These are phyloP conservation scores for Platysteira castanea DNA, from an alignment of 2,113 vertebrate species.

Conservation along the genomic window DNA sequence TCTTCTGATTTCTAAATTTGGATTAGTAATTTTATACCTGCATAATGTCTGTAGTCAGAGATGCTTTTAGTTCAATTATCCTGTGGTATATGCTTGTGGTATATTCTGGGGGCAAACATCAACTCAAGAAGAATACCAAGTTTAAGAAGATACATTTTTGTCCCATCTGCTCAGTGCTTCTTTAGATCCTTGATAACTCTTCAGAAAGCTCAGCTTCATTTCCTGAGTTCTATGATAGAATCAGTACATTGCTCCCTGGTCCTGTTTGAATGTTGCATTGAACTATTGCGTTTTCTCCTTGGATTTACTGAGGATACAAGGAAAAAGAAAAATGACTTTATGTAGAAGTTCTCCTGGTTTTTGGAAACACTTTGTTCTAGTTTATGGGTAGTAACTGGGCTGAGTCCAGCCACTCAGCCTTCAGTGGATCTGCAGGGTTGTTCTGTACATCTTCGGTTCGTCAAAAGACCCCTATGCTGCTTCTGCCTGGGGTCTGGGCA, in stretches of 20 bases:
- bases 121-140: neutral
- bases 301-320: neutral
- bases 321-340: neutral
- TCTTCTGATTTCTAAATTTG: neutral
- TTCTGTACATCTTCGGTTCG: neutral
- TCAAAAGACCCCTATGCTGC: neutral
- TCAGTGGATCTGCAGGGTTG: neutral
- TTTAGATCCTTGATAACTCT: neutral
- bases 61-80: neutral
- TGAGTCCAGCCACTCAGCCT: neutral
- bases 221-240: neutral
- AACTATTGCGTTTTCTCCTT: neutral
- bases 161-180: neutral
- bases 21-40: neutral
- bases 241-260: neutral
- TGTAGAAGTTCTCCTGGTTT: neutral
- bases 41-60: neutral
- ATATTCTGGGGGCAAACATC: neutral
- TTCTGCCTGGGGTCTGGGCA: neutral
- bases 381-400: neutral
- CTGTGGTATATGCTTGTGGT: neutral
- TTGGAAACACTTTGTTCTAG: neutral
- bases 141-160: neutral
- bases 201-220: slow-evolving; percentile 2
- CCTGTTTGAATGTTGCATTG: neutral